phyloP scores from a whole-genome alignment of 2,113 vertebrate genomes.

The Thalassarche chlororhynchos region DNA sequence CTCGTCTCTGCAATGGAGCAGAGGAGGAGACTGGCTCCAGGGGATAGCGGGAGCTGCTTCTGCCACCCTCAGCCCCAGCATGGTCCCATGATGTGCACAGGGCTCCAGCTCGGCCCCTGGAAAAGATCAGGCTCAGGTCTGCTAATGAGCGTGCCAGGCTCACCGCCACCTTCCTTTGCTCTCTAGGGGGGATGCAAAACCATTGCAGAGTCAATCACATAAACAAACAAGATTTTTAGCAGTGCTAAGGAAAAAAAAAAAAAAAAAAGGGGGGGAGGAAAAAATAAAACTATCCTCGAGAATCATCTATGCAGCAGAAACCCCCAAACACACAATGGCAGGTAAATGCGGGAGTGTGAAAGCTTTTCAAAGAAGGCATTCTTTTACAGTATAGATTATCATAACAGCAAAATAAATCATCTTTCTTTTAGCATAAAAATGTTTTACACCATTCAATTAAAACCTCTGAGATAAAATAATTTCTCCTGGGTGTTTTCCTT shows the following conservation, averaged over 20 bases:
- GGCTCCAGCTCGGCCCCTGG: background rate
- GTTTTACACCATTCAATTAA: slow-evolving; percentile 31
- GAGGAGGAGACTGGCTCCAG: background rate
- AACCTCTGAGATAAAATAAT: slow-evolving; percentile 2
- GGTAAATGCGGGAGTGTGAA: background rate
- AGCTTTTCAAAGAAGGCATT: background rate
- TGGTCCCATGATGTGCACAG: rapidly evolving
- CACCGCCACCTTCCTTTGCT: background rate
- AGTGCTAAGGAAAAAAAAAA: background rate
- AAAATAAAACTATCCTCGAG: background rate
- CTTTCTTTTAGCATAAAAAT: slow-evolving; percentile 29
- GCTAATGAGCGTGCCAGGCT: background rate
- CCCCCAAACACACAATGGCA: background rate
- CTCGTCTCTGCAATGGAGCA: background rate
- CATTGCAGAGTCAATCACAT: background rate
- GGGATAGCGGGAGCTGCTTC: background rate
- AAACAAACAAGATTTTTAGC: background rate
- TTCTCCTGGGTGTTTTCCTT: slow-evolving; percentile 53
- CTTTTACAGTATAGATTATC: background rate
- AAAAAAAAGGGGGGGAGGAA: background rate
- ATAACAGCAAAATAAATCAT: slow-evolving; percentile 11
- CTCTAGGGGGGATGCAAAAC: background rate
- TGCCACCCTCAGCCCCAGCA: background rate
- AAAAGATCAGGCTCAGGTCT: background rate
- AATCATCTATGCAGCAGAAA: background rate